phyloP scores from a whole-genome alignment of 2,797 vertebrate genomes.

The Acanthiza pusilla region DNA sequence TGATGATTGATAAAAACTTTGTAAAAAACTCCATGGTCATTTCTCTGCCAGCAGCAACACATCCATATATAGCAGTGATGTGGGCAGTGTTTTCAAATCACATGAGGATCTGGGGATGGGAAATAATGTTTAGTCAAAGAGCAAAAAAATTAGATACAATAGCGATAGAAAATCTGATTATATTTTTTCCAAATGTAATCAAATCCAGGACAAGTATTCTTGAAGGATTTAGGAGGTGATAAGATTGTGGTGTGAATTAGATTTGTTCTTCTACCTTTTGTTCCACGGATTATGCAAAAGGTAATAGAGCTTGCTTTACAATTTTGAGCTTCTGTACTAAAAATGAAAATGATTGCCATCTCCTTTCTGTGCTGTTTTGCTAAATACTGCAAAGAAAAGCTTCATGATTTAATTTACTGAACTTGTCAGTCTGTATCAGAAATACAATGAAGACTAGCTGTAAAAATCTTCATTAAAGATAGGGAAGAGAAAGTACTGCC shows the following conservation, averaged over 20 bases:
- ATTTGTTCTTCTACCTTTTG: slow-evolving; percentile 54
- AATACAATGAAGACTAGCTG: background rate
- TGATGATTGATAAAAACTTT: background rate
- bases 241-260: slow-evolving; percentile 29
- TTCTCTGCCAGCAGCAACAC: background rate
- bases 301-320: background rate
- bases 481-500: background rate
- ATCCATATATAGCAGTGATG: background rate
- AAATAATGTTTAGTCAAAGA: background rate
- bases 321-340: slow-evolving; percentile 8
- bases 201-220: slow-evolving; percentile 23
- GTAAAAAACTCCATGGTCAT: background rate
- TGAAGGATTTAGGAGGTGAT: slow-evolving; percentile 7
- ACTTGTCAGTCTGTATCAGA: background rate
- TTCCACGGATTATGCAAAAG: slow-evolving; percentile 1
- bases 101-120: background rate
- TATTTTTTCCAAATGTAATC: slow-evolving; percentile 14
- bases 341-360: slow-evolving; percentile 49
- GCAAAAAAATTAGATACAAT: background rate
- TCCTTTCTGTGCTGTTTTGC: slow-evolving; percentile 1
- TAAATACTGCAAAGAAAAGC: slow-evolving; percentile 10
- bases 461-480: background rate
- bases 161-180: background rate
- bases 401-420: background rate
- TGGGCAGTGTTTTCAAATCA: background rate